Conservation (phyloP, 2,113 vertebrate genomes). For the Microtus oregoni region DNA sequence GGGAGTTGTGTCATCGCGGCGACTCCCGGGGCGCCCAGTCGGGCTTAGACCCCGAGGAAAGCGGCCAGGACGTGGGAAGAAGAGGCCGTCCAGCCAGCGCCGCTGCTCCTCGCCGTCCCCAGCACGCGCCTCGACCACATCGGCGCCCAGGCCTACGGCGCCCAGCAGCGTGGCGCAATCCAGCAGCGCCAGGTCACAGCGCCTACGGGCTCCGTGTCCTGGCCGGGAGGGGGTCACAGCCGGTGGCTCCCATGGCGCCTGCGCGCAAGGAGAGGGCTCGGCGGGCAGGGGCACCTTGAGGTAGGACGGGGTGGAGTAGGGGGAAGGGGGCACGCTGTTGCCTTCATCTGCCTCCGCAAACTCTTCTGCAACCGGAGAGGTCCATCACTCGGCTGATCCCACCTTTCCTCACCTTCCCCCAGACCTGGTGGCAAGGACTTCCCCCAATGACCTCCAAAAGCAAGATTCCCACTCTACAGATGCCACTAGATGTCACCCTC, state of each 20-base stretch:
- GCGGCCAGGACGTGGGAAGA: slow-evolving; percentile 91
- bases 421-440: background rate
- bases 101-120: slow-evolving; percentile 87
- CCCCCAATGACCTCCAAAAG: background rate
- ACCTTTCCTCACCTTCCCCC: background rate
- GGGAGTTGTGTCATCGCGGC: slow-evolving; percentile 76
- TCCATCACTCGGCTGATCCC: background rate
- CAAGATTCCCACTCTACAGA: background rate
- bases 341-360: slow-evolving; percentile 71
- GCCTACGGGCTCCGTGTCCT: slow-evolving; percentile 87
- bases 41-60: slow-evolving; percentile 84
- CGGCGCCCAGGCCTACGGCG: slow-evolving; percentile 90
- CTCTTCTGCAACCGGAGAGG: slow-evolving; percentile 79
- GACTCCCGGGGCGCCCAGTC: background rate
- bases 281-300: slow-evolving; percentile 74
- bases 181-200: slow-evolving; percentile 90
- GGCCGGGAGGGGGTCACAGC: background rate
- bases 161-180: slow-evolving; percentile 92
- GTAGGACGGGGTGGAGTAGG: slow-evolving; percentile 79
- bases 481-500: background rate
- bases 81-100: slow-evolving; percentile 90
- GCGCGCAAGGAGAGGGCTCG: slow-evolving; percentile 51
- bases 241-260: background rate
- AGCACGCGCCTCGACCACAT: slow-evolving; percentile 89
- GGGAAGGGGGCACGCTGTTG: slow-evolving; percentile 73